Evolutionary conservation across 2,797 vertebrate species (phyloP).

Genomic region (Pantherophis alleghaniensis): DNA sequence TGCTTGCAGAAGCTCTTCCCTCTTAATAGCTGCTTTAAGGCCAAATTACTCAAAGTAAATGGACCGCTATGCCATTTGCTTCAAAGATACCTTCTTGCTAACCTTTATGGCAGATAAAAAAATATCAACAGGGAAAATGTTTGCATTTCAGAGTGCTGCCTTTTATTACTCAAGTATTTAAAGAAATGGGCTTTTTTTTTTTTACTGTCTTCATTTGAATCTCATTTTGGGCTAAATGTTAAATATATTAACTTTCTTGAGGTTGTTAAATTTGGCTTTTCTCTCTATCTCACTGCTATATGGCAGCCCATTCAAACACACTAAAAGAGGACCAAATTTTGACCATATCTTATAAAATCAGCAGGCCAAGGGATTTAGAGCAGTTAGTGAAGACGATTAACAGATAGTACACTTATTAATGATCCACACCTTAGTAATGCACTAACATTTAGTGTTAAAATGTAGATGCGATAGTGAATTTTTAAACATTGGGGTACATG

Average conservation of each 20-base stretch:
- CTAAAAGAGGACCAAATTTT: constrained; percentile 8
- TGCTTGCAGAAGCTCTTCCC: constrained; percentile 14
- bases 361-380: background rate
- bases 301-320: constrained; percentile 19
- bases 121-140: constrained; percentile 39
- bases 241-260: constrained; percentile 28
- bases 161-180: constrained; percentile 25
- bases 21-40: constrained; percentile 56
- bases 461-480: background rate
- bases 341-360: background rate
- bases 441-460: background rate
- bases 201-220: constrained; percentile 38
- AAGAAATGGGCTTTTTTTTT: background rate
- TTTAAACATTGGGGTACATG: background rate
- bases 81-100: constrained; percentile 39
- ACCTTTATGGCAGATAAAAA: constrained; percentile 31
- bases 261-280: constrained; percentile 33
- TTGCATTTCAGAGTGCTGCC: constrained; percentile 32
- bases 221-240: constrained; percentile 15
- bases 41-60: constrained; percentile 58
- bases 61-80: constrained; percentile 42
- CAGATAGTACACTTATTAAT: background rate
- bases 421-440: background rate
- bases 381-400: background rate
- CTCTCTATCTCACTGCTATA: background rate